Base-by-base conservation (phyloP, 1,140 invertebrate genomes). In the Sarcophaga bullata region DNA sequence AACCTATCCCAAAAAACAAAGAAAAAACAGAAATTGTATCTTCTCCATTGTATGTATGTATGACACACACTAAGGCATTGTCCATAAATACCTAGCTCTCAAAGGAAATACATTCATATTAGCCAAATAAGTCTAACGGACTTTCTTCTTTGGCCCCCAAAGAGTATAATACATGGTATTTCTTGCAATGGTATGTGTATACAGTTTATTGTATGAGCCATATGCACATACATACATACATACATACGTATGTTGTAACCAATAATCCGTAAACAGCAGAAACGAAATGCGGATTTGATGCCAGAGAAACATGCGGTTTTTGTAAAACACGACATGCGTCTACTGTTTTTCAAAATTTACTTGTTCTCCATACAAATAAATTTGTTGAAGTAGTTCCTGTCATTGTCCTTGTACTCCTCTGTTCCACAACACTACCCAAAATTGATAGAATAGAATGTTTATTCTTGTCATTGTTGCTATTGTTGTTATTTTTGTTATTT, bases 251-350 rank as follows among this genome's bases (percentile, higher is more conserved):
- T 68, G 62, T 68, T 68, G 17, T 68, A 68, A 78, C 75, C 75
- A 78, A 78, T 78, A 78, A 78, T 50, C 75, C 75, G 75, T 78
- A 78, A 78, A 78, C 75, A 50, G 75, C 48, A 78, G 50, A 78
- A 78, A 78, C 75, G 75, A 78, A n/a, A 78, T 78, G 75, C 48
- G 75, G 75, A 49, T 78, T 78, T 78, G n/a, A 78, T 78, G 47
- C 75, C 50, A 78, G 75, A 52, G 75, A 78, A 78, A 78, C 75
- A 78, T 78, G 75, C 75, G 75, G 75, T 78, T 78, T 68, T 78
- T 78, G 75, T 78, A 25, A 9, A 78, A 78, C 48, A 78, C 75
- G 75, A 78, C 75, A 78, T 78, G 75, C 75, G 75, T 78, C 75
- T 78, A 19, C 48, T 19, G 49, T 78, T 78, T 78, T 78, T 15